phyloP scores from a whole-genome alignment of 2,113 vertebrate genomes.

The Mola mola region DNA sequence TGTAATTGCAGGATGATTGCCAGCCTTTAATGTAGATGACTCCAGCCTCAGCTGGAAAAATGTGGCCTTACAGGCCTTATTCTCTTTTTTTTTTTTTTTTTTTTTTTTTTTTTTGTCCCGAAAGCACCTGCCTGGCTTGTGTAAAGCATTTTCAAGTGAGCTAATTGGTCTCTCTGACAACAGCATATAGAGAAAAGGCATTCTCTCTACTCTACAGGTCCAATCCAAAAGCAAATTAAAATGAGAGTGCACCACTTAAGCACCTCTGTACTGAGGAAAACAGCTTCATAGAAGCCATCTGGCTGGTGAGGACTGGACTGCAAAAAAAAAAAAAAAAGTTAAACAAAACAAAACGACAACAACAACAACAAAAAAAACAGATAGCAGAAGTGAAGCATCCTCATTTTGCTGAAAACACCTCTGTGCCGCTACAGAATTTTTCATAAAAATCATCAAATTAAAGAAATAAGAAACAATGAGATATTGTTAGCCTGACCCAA shows the following conservation, averaged over 20 bases:
- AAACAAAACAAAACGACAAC: neutral
- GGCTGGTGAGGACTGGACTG: conserved; percentile 3
- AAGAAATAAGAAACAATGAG: too few relatives aligned
- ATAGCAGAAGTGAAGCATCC: too few relatives aligned
- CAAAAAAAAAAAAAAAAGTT: neutral
- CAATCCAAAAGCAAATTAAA: conserved; percentile 47
- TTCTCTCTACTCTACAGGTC: conserved; percentile 46
- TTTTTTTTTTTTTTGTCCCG: conserved; percentile 16
- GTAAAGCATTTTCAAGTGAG: conserved; percentile 63
- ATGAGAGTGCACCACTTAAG: conserved; percentile 44
- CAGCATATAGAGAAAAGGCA: conserved; percentile 48
- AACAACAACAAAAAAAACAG: too few relatives aligned
- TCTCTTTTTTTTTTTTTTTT: neutral
- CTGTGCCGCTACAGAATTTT: too few relatives aligned
- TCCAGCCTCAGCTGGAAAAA: conserved; percentile 40
- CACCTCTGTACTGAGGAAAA: conserved; percentile 37
- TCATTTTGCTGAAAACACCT: too few relatives aligned
- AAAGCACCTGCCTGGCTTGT: conserved; percentile 57
- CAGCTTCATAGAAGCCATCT: conserved; percentile 46
- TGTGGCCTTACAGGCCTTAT: conserved; percentile 33
- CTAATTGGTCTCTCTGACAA: conserved; percentile 64
- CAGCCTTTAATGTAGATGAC: conserved; percentile 56
- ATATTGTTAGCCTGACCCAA: too few relatives aligned
- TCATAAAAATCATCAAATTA: too few relatives aligned
- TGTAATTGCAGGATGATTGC: conserved; percentile 66